A percentile compares a stretch with the other conserved stretches of the same genome.
These are phyloP conservation scores for Vireo altiloquus DNA, from an alignment of 2,113 vertebrate genomes.

Conservation along the genomic window DNA sequence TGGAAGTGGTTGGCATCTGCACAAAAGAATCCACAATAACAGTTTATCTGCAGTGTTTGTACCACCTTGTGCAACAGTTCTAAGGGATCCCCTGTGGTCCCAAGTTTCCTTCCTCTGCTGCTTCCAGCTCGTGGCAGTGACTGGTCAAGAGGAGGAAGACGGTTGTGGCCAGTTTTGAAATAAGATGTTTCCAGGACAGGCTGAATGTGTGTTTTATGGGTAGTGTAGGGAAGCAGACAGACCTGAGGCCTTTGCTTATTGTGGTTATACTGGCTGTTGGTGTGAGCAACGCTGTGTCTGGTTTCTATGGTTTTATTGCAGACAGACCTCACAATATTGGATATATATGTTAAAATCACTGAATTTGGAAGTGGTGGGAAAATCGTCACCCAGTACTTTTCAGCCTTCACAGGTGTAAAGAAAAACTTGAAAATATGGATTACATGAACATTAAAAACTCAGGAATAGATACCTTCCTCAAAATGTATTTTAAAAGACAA, in stretches of 20 bases:
- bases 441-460: background rate
- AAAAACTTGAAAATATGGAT: background rate
- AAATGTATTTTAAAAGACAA: background rate
- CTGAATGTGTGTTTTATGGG: background rate
- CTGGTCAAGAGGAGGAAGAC: background rate
- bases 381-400: background rate
- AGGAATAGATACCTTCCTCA: background rate
- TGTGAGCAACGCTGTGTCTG: background rate
- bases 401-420: background rate
- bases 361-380: background rate
- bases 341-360: background rate
- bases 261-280: background rate
- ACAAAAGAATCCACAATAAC: background rate
- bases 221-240: background rate
- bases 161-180: background rate
- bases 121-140: rapidly evolving
- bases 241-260: background rate
- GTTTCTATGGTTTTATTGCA: background rate
- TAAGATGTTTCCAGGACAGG: background rate
- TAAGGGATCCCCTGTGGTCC: background rate
- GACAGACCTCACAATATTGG: background rate
- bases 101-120: background rate
- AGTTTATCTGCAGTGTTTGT: background rate
- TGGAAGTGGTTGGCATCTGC: background rate
- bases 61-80: background rate